Evolutionary conservation across 2,797 vertebrate genomes (phyloP).

Genomic region (Protosalanx chinensis): DNA sequence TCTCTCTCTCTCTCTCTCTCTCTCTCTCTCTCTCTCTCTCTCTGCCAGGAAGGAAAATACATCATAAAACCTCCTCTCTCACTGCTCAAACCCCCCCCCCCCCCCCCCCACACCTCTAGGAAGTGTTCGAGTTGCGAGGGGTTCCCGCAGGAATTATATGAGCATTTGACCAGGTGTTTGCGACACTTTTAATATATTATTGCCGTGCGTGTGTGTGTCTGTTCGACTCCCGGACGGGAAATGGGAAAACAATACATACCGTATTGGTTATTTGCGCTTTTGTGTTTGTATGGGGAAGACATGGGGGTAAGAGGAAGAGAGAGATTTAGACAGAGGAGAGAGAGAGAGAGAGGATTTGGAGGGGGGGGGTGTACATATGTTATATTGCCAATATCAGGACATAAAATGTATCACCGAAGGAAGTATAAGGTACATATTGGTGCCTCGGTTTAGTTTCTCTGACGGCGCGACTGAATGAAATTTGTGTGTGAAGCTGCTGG

Average conservation of each 20-base stretch:
- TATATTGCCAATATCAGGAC: constrained; percentile 54
- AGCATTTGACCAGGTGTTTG: constrained; percentile 74
- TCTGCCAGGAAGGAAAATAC: constrained; percentile 42
- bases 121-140: constrained; percentile 51
- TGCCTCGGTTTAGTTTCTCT: constrained; percentile 64
- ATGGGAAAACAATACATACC: constrained; percentile 52
- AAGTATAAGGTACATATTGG: constrained; percentile 69
- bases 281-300: constrained; percentile 32
- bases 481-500: constrained; percentile 61
- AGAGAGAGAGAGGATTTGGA: constrained; percentile 29
- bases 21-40: no score
- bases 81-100: constrained; percentile 50
- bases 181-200: constrained; percentile 69
- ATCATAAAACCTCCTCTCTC: constrained; percentile 39
- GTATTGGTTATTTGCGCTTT: constrained; percentile 49
- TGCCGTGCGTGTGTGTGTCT: constrained; percentile 55
- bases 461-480: constrained; percentile 55
- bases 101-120: constrained; percentile 45
- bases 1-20: no score
- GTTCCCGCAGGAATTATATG: constrained; percentile 60
- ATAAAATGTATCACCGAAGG: constrained; percentile 69
- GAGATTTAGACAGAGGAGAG: constrained; percentile 42
- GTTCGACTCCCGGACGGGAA: constrained; percentile 57
- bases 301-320: constrained; percentile 40
- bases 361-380: constrained; percentile 32